These are phyloP conservation scores for Suillia variegata DNA, from an alignment of 2,888 invertebrate species.

Conservation along the genomic window DNA sequence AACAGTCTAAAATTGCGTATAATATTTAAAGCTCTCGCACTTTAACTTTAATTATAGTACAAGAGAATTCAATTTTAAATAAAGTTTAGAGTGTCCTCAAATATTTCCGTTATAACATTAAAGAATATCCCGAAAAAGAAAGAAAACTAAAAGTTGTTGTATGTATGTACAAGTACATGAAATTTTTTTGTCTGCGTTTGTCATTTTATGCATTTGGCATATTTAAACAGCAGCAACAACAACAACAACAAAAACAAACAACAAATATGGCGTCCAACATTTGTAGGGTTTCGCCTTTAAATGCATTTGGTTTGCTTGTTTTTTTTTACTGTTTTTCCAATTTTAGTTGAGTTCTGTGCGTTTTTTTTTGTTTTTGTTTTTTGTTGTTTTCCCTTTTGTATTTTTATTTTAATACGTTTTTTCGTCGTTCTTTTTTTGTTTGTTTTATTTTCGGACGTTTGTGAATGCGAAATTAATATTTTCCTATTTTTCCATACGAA, in stretches of 20 bases:
- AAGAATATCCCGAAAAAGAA: too few species aligned
- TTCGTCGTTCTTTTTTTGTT: conserved; percentile 19
- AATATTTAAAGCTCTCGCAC: too few species aligned
- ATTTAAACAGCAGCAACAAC: conserved; percentile 7
- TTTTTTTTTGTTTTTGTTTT: too few species aligned
- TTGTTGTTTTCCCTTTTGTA: too few species aligned
- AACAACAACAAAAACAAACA: conserved; percentile 15
- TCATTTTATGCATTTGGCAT: neutral
- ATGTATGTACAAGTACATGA: too few species aligned
- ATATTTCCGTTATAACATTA: too few species aligned
- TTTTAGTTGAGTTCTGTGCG: neutral
- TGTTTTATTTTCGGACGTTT: neutral
- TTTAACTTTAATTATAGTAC: too few species aligned
- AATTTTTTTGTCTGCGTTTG: neutral
- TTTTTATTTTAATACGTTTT: conserved; percentile 10
- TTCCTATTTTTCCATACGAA: neutral
- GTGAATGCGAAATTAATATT: conserved; percentile 1
- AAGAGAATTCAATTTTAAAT: too few species aligned
- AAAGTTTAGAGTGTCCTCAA: too few species aligned
- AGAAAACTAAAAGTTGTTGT: too few species aligned
- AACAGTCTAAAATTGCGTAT: too few species aligned
- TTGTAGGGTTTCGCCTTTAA: conserved; percentile 12
- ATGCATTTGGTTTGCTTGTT: conserved; percentile 39
- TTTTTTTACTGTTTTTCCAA: conserved; percentile 23
- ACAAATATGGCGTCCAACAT: conserved; percentile 17